A percentile compares a stretch with the other conserved stretches of the same genome.
These are phyloP conservation scores for Tragulus kanchil DNA, from an alignment of 2,113 vertebrate species.

Conservation along the genomic window DNA sequence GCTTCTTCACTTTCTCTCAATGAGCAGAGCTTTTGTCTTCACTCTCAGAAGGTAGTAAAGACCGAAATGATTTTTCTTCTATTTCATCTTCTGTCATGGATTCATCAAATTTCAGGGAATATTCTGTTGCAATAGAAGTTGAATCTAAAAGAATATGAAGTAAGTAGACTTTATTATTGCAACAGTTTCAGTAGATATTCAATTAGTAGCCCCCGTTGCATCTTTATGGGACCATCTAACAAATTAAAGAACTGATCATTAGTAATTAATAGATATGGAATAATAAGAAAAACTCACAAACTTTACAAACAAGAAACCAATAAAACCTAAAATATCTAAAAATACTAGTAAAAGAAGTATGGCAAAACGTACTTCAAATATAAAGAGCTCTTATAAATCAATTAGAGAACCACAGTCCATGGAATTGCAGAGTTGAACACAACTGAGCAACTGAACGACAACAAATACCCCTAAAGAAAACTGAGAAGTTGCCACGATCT, in stretches of 20 bases:
- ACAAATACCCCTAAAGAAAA: not conserved
- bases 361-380: conserved; percentile 9
- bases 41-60: conserved; percentile 90
- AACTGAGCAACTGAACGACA: not conserved
- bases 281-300: conserved; percentile 22
- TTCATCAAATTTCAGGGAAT: conserved; percentile 96
- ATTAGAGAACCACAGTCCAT: not conserved
- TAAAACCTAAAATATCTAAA: conserved; percentile 4
- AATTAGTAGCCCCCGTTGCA: not conserved
- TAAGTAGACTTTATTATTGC: conserved; percentile 35
- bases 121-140: conserved; percentile 93
- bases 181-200: conserved; percentile 36
- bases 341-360: conserved; percentile 56
- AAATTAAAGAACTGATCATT: conserved; percentile 9
- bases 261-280: not conserved
- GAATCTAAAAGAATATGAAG: conserved; percentile 87
- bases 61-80: conserved; percentile 96
- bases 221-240: conserved; percentile 3
- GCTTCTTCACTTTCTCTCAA: not conserved
- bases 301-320: conserved; percentile 26
- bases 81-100: conserved; percentile 98
- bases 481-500: not conserved
- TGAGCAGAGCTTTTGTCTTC: not conserved
- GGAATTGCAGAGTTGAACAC: not conserved
- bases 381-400: conserved; percentile 39